Conservation (phyloP, 2,113 vertebrate species). For the Apteryx mantelli region DNA sequence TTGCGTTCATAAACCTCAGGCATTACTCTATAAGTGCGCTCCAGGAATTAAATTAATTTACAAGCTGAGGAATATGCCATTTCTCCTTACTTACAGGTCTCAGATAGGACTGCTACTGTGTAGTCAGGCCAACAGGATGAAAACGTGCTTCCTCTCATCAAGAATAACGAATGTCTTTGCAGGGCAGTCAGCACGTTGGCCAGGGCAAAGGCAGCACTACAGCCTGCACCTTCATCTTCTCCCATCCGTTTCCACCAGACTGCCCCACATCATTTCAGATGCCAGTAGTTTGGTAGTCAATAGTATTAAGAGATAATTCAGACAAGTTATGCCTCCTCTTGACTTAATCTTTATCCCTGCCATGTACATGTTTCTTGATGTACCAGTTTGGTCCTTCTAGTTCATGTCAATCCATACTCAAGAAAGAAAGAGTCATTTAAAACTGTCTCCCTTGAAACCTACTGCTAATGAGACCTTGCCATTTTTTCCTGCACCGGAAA, state of each 20-base stretch:
- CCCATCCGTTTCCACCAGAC: neutral
- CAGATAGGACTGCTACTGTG: constrained; percentile 27
- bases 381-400: neutral
- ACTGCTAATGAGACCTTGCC: neutral
- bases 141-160: neutral
- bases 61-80: constrained; percentile 21
- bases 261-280: neutral
- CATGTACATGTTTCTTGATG: neutral
- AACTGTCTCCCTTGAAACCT: neutral
- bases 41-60: constrained; percentile 66
- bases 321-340: neutral
- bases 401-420: neutral
- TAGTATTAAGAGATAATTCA: neutral
- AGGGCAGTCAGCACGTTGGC: neutral
- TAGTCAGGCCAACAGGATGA: neutral
- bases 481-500: neutral
- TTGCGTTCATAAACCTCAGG: constrained; percentile 42
- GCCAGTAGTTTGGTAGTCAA: neutral
- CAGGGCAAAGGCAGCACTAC: neutral
- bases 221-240: neutral
- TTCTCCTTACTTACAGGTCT: constrained; percentile 48
- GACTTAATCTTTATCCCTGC: neutral
- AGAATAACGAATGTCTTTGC: neutral
- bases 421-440: neutral
- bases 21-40: constrained; percentile 50